Evolutionary conservation across 92 coral and sea anemone genomes (phyloP), one percentile per base, ranked within the genome.

Genomic region (Chrysogorgia sp.): DNA sequence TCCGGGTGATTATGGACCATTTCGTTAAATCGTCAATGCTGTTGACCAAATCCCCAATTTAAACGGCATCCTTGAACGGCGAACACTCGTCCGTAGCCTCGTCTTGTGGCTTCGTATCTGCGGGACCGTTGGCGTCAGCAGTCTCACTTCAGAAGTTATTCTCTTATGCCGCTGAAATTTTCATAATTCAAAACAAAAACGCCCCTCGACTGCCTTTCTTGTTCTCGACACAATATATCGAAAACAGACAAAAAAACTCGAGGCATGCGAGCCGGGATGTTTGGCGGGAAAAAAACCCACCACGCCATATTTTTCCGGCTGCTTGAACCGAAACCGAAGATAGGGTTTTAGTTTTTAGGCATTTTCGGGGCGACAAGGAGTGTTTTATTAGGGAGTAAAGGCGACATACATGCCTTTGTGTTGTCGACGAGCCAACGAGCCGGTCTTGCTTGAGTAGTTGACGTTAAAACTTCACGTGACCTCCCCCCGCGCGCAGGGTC

Each of bases 1-100:
- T 72, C 3, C 21, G n/a, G 2, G 79, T 20, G 79, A 72, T 72
- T 72, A 72, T 19, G 20, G 40, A 58, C 20, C 30, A 37, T 41
- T 72, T 72, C 65, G 79, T 72, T 72, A 72, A 72, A 53, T 65
- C 79, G 53, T 72, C 79, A 72, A 72, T 31, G 34, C 64, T 72
- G 79, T 72, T 72, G 64, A 72, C 50, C 49, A 8, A 49, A 72
- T 72, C 64, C 65, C 34, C 29, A 72, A 72, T 72, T 72, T 72
- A 72, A 72, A 72, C 79, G 31, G 55, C 62, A 29, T 72, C 34
- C n/a, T 21, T 28, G 29, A 47, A 69, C 47, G 15, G 33, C 40
- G 56, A 29, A 25, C 76, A 69, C n/a, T n/a, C n/a, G n/a, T n/a
- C n/a, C 76, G 76, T 29, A 40, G 61, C 2, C 41, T 21, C n/a